Conservation (phyloP, 2,113 vertebrate genomes). For the Dasyurus viverrinus region DNA sequence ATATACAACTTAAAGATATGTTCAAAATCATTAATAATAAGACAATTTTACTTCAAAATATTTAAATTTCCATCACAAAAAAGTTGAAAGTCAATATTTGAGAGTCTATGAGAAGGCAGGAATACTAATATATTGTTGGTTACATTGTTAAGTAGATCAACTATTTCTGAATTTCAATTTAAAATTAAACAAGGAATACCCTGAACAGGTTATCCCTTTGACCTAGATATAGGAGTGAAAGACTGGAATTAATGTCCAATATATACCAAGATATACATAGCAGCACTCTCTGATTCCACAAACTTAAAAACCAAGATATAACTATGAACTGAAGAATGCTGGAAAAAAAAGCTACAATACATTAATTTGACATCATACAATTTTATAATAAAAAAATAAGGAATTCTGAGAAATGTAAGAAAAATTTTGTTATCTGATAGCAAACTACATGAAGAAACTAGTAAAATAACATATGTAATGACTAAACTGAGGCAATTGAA, state of each 20-base stretch:
- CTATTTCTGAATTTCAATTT: background rate
- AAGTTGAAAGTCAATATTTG: background rate
- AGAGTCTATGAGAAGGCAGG: background rate
- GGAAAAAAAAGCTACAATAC: background rate
- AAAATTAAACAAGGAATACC: background rate
- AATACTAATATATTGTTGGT: background rate
- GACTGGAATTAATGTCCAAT: background rate
- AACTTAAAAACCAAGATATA: background rate
- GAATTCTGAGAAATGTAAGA: background rate
- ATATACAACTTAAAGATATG: background rate
- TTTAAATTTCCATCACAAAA: background rate
- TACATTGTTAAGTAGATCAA: background rate
- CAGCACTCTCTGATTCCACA: background rate
- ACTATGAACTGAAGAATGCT: background rate
- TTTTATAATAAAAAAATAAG: background rate
- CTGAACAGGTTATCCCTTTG: background rate
- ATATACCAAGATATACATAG: background rate
- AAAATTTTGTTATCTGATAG: background rate
- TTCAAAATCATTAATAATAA: background rate
- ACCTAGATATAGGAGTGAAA: background rate
- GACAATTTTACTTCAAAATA: background rate
- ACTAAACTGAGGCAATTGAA: background rate
- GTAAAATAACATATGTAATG: background rate
- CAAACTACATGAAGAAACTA: background rate
- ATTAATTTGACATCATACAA: background rate